Evolutionary conservation across 2,797 vertebrate species (phyloP).

Genomic region (Podargus strigoides): DNA sequence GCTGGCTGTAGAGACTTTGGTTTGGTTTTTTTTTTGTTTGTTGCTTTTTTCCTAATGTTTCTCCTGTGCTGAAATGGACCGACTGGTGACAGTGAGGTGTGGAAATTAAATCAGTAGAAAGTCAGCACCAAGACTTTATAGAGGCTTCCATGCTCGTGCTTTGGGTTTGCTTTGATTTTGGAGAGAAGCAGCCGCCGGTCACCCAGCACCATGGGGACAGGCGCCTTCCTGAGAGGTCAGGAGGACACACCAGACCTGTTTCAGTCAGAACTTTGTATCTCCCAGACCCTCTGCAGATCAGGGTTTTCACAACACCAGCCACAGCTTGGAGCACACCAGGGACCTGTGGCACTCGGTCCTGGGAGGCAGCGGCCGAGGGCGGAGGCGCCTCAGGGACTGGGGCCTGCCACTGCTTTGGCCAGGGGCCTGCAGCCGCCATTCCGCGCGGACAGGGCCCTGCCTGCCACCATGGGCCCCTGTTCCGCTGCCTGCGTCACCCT

Average conservation of each 20-base stretch:
- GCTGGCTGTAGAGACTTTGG: background rate
- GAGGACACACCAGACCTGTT: background rate
- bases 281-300: background rate
- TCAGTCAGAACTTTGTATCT: background rate
- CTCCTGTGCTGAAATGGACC: background rate
- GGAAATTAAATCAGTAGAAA: background rate
- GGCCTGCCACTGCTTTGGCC: background rate
- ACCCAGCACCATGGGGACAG: fast-evolving
- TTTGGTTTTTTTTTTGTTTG: background rate
- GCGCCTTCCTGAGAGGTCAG: background rate
- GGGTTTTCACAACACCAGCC: background rate
- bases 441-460: background rate
- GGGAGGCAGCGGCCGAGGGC: too few relatives aligned
- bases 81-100: background rate
- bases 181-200: too few relatives aligned
- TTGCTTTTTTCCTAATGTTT: background rate
- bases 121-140: background rate
- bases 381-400: too few relatives aligned
- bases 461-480: too few relatives aligned
- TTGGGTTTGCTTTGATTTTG: background rate
- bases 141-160: background rate
- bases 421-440: fast-evolving
- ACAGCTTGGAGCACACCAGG: too few relatives aligned
- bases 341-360: too few relatives aligned
- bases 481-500: background rate